Evolutionary conservation across 2,113 vertebrate species (phyloP).

Genomic region (Pampusana beccarii): DNA sequence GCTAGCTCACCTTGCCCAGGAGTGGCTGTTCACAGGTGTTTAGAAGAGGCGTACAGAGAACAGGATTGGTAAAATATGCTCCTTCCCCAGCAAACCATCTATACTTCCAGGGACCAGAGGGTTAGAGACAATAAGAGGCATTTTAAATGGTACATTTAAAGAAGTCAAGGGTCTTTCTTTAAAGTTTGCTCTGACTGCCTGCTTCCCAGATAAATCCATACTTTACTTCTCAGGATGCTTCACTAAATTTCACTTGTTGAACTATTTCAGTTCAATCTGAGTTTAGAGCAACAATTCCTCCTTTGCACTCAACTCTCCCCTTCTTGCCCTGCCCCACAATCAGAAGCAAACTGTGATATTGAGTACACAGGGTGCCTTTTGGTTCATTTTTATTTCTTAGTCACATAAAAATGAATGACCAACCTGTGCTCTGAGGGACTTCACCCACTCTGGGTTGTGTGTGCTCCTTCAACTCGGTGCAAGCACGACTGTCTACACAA

Average conservation of each 20-base stretch:
- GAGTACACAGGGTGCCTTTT: not conserved
- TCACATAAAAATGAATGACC: not conserved
- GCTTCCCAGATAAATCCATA: not conserved
- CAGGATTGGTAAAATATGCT: not conserved
- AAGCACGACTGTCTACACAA: not conserved
- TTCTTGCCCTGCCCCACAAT: not conserved
- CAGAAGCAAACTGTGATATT: not conserved
- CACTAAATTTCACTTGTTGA: not conserved
- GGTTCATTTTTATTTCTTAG: not conserved
- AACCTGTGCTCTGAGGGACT: not conserved
- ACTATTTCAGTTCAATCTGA: conserved; percentile 28
- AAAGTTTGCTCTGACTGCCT: not conserved
- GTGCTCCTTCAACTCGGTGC: not conserved
- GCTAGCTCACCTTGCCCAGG: not conserved
- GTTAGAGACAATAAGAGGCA: not conserved
- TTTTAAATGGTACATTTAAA: not conserved
- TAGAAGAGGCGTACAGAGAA: not conserved
- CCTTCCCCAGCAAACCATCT: not conserved
- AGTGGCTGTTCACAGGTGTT: not conserved
- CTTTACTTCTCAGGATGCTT: not conserved
- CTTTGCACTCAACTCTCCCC: not conserved
- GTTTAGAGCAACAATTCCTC: conserved; percentile 35
- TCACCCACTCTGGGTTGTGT: not conserved
- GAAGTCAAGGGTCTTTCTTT: not conserved
- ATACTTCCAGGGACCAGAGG: not conserved